Evolutionary conservation across 2,113 vertebrate species (phyloP).

Genomic region (Cyprinus carpio): DNA sequence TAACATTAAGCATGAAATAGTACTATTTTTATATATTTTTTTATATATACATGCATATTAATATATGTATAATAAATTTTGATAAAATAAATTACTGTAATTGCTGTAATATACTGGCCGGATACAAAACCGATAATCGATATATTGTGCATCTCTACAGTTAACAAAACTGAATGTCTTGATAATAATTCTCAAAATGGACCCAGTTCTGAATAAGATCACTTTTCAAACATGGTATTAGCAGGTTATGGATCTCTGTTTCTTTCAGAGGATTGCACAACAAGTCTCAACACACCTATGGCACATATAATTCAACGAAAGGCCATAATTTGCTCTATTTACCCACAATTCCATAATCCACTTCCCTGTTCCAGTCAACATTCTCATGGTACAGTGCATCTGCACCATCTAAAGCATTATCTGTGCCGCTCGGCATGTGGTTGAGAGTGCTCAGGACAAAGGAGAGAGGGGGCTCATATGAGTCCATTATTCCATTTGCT

Average conservation of each 20-base stretch:
- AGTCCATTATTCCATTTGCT: slow-evolving; percentile 60
- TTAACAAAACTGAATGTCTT: background rate
- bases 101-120: background rate
- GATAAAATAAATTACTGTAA: background rate
- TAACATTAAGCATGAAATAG: too few species aligned
- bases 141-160: background rate
- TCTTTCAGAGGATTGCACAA: background rate
- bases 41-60: too few species aligned
- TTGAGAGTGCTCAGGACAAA: slow-evolving; percentile 27
- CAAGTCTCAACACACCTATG: background rate
- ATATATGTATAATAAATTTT: too few species aligned
- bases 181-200: background rate
- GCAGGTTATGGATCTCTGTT: background rate
- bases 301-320: background rate
- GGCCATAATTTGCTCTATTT: slow-evolving; percentile 26
- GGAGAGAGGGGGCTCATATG: slow-evolving; percentile 32
- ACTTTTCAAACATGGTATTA: background rate
- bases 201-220: background rate
- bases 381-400: background rate
- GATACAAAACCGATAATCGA: background rate
- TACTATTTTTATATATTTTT: too few species aligned
- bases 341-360: slow-evolving; percentile 26
- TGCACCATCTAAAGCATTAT: slow-evolving; percentile 40
- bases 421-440: slow-evolving; percentile 9
- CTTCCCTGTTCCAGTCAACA: slow-evolving; percentile 29